Evolutionary conservation across 2,113 vertebrate species (phyloP), one percentile per base, ranked within the genome.

Genomic region (Callithrix jacchus): DNA sequence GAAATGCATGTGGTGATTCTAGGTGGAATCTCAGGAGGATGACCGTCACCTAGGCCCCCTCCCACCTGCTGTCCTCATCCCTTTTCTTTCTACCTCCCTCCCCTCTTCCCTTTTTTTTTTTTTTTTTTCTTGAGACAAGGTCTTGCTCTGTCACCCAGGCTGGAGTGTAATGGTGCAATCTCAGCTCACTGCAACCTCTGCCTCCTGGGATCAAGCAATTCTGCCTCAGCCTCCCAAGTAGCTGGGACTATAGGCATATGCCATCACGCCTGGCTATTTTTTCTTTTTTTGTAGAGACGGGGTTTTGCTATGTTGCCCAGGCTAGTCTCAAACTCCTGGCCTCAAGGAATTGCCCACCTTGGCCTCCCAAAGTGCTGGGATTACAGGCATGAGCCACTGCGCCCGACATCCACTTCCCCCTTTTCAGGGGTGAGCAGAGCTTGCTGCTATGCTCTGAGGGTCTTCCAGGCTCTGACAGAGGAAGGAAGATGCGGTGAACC

Each of bases 1-100:
- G 74, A 45, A 82, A 81, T 66, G 77, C 84, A 1, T 30, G 1
- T 1, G 2, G 77, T 23, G 87, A 71, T 32, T 16, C 16, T 25
- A 47, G 71, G 6, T 32, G n/a, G 81, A 23, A 49, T 61, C 32
- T 70, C 2, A 27, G 20, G 76, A 47, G 27, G 16, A 30, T 7
- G 35, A 12, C 21, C 2, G 17, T 74, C 2, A 0, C 13, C 1
- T 3, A 14, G 70, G 23, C 16, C 5, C 32, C 40, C 37, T n/a
- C 1, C 3, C 21, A 4, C 0, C 5, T 58, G 5, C 42, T 54
- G 25, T 42, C 37, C 6, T 7, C 35, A 3, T 3, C 1, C 8
- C 18, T 7, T 61, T 5, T 61, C 58, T 30, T 61, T 61, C 58
- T 2, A 61, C 11, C 4, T 30, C 25, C 11, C 11, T 30, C 58